Percentiles rank a stretch among this genome's conserved stretches.
These are phyloP conservation scores for Drosophila histrio DNA, from an alignment of 2,888 invertebrate species.

Conservation along the genomic window DNA sequence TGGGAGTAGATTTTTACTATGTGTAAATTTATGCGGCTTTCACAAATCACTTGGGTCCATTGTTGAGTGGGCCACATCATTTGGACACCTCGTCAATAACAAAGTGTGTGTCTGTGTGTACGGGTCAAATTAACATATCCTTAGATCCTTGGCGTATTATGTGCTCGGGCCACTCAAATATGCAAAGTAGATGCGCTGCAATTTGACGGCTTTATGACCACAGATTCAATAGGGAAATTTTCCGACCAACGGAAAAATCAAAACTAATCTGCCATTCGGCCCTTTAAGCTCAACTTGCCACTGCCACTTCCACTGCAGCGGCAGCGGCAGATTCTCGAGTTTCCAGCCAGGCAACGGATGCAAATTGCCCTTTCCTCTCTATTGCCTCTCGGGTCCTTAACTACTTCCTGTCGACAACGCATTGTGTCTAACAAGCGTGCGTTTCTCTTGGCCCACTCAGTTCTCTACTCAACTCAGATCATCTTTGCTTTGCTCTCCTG, in stretches of 20 bases:
- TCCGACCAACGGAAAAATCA: slow-evolving; percentile 70
- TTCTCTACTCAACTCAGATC: not conserved
- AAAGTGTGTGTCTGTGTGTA: slow-evolving; percentile 31
- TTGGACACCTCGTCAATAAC: slow-evolving; percentile 57
- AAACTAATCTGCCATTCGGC: slow-evolving; percentile 77
- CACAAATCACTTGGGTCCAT: slow-evolving; percentile 75
- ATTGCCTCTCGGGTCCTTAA: slow-evolving; percentile 52
- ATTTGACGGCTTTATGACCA: slow-evolving; percentile 76
- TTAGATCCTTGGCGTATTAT: slow-evolving; percentile 62
- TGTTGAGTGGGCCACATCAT: slow-evolving; percentile 68
- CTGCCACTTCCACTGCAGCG: slow-evolving; percentile 17
- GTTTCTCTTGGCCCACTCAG: slow-evolving; percentile 2
- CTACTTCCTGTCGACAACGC: slow-evolving; percentile 70
- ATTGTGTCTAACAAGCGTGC: slow-evolving; percentile 72
- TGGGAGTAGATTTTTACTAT: slow-evolving; percentile 53
- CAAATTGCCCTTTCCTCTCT: slow-evolving; percentile 62
- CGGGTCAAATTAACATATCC: slow-evolving; percentile 75
- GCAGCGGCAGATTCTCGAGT: slow-evolving; percentile 15
- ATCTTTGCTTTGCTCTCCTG: slow-evolving; percentile 11
- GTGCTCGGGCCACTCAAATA: slow-evolving; percentile 72
- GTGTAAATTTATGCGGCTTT: slow-evolving; percentile 68
- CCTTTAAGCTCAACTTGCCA: slow-evolving; percentile 25
- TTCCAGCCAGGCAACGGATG: slow-evolving; percentile 56
- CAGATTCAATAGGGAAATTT: slow-evolving; percentile 73
- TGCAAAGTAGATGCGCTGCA: slow-evolving; percentile 77